Base-by-base conservation (phyloP, 2,888 invertebrate genomes). In the Rhodophaea formosa region DNA sequence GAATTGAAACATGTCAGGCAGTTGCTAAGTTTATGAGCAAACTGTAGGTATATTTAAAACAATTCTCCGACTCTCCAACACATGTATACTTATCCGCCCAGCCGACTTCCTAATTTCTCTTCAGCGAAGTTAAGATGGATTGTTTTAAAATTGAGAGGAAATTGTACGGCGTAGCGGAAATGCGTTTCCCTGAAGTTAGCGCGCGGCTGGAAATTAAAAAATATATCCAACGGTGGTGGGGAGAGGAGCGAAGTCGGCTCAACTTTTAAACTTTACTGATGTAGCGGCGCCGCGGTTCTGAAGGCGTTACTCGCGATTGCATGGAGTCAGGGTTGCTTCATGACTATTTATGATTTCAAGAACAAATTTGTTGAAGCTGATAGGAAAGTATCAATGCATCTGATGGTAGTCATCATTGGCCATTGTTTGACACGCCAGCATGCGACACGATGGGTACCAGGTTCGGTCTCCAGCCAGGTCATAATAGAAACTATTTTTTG, bases 111-210 rank as follows among this genome's bases (percentile, higher is more conserved):
- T 39, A 17, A 23, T 23, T 16, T 8, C 15, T 32, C 12, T 51
- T 51, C 30, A 14, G 8, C 16, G 15, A 16, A 51, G 12, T 16
- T 2, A 49, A 35, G 49, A 51, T 12, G 16, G 51, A 51, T 35
- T 39, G 51, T 35, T 51, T 35, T 51, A 51, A 39, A 51, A 51
- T 51, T 51, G 51, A 8, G 35, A 35, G 51, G 35, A 51, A 51
- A 51, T 51, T 51, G 51, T 51, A n/a, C 35, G 32, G 32, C 51
- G 51, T 15, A 10, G 32, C 32, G 51, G 51, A 51, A 51, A 51
- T 51, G 51, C 32, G 35, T 51, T 51, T 35, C 16, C 35, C 12
- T 12, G 32, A 39, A 35, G 8, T 49, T 49, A 32, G 32, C 10
- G 49, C 15, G 49, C 10, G 49, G 32, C 10, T 16, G 51, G 35